Evolutionary conservation across 2,797 vertebrate genomes (phyloP).

Genomic region (Mionectes olivaceus): DNA sequence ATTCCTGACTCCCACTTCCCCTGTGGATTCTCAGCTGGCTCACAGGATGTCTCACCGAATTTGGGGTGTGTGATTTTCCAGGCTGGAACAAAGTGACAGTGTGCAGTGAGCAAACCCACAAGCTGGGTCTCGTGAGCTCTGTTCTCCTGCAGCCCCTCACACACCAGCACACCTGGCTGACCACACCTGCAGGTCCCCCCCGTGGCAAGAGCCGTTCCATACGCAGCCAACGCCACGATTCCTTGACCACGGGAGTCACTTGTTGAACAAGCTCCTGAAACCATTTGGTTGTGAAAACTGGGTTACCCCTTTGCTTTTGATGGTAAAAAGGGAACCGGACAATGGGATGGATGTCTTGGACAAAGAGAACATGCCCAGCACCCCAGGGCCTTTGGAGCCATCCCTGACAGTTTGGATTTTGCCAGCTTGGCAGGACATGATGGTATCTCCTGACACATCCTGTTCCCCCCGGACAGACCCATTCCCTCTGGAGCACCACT

Average conservation of each 20-base stretch:
- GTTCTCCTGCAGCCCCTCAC: background rate
- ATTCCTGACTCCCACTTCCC: background rate
- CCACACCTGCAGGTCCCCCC: background rate
- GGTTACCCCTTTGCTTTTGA: background rate
- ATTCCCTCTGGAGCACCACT: background rate
- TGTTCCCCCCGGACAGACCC: rapidly evolving
- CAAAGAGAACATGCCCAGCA: background rate
- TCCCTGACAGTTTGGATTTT: background rate
- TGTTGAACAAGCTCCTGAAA: background rate
- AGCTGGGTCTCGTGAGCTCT: background rate
- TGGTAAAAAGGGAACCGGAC: background rate
- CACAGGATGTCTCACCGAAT: background rate
- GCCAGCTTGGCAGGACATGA: background rate
- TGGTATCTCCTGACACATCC: background rate
- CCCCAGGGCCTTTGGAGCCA: rapidly evolving
- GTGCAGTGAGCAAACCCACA: rapidly evolving
- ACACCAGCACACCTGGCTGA: background rate
- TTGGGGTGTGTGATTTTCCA: background rate
- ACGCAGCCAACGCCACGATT: background rate
- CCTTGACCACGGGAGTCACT: background rate
- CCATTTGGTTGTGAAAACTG: background rate
- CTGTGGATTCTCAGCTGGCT: background rate
- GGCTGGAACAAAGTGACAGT: background rate
- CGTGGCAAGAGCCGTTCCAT: background rate
- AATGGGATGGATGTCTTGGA: background rate